Evolutionary conservation across 1,140 invertebrate genomes (phyloP), one percentile per base, ranked within the genome.

Genomic region (Sminthurides bifidus): DNA sequence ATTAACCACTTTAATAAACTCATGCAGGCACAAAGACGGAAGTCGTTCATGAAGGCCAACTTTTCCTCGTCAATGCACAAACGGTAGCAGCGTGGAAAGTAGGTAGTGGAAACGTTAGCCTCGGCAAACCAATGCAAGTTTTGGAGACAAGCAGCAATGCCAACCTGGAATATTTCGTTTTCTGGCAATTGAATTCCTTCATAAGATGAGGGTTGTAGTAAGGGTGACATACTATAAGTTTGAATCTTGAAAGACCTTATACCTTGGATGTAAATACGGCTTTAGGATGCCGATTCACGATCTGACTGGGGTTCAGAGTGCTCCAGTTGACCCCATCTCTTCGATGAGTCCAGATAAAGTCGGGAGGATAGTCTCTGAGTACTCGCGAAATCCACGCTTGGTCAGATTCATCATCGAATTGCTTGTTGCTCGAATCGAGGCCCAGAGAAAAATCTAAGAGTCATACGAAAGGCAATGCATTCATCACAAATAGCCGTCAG

Each of bases 91-190:
- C 91, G 76, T 0, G 89, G 91, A 68, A 89, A 92, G 54, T 84
- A 82, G 2, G 82, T 82, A 56, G 84, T 75, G 0, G 87, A 80
- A 26, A 87, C 77, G 19, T 82, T 83, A 27, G 83, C 81, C 66
- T 92, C 86, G 61, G 79, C 84, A 68, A 82, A 88, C 88, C 90
- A 93, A 66, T 89, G 84, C 70, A 90, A 82, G 72, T 92, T 86
- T 52, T 83, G 81, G 37, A 93, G 73, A 56, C 83, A 83, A 6
- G 81, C 76, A 61, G 85, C 87, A 24, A 94, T 71, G 29, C 90
- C 85, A 48, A 77, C 71, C 76, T 78, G 56, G 8, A 46, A 19
- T 71, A 64, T 59, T 66, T 66, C 5, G 38, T n/a, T 6, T 21
- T 17, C 23, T 41, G 23, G 38, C 24, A 45, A 8, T 12, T 40